A percentile compares a stretch with the other conserved stretches of the same genome.
Conservation (phyloP, 2,797 vertebrate species). For the Eospalax fontanierii region DNA sequence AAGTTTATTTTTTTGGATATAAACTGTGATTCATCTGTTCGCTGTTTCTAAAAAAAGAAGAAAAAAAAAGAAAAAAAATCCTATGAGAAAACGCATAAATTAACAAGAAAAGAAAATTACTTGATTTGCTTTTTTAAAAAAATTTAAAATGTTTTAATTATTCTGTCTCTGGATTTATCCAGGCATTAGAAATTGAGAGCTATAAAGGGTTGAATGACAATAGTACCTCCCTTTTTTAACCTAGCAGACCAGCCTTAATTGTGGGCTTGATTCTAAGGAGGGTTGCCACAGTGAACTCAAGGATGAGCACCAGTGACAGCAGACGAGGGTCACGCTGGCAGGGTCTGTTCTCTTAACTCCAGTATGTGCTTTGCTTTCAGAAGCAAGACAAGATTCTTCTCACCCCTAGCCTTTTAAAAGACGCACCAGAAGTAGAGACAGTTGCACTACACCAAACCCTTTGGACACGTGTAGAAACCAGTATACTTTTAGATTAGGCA, state of each 20-base stretch:
- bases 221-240: background rate
- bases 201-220: background rate
- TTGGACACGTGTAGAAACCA: conserved; percentile 80
- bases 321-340: conserved; percentile 20
- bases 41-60: conserved; percentile 64
- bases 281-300: conserved; percentile 49
- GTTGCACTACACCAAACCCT: conserved; percentile 84
- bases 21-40: conserved; percentile 84
- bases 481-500: conserved; percentile 76
- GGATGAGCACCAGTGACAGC: conserved; percentile 11
- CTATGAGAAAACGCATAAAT: conserved; percentile 80
- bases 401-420: background rate
- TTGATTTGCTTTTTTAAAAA: conserved; percentile 65
- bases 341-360: conserved; percentile 61
- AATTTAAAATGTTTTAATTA: background rate
- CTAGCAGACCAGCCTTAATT: conserved; percentile 72
- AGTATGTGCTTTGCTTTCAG: conserved; percentile 52
- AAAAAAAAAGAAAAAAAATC: conserved; percentile 5
- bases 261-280: conserved; percentile 42
- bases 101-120: conserved; percentile 64
- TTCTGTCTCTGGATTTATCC: conserved; percentile 67
- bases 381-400: conserved; percentile 59
- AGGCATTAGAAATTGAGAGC: conserved; percentile 41
- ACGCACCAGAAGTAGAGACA: conserved; percentile 71
- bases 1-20: conserved; percentile 87